These are phyloP conservation scores for Phylloscopus whistleri DNA, from an alignment of 2,113 vertebrate species.

Conservation along the genomic window DNA sequence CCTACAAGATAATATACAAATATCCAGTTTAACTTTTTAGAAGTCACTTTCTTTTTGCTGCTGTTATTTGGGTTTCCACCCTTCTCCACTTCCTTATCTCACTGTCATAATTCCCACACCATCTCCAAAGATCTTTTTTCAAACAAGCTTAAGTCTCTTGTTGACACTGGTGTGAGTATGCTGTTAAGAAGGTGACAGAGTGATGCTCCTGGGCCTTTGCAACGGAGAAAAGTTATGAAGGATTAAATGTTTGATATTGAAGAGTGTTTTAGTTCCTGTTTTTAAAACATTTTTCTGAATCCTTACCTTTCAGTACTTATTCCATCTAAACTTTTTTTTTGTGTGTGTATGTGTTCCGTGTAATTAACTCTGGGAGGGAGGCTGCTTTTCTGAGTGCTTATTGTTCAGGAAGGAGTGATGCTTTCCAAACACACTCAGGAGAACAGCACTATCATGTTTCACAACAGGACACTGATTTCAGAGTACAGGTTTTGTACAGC, in stretches of 20 bases:
- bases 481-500: background rate
- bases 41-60: background rate
- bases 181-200: background rate
- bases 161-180: background rate
- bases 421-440: background rate
- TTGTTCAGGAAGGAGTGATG: background rate
- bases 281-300: background rate
- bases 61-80: background rate
- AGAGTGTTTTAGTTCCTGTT: background rate
- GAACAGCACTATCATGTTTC: background rate
- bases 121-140: background rate
- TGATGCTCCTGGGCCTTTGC: background rate
- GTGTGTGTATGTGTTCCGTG: background rate
- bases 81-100: background rate
- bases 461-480: background rate
- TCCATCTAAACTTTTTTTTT: background rate
- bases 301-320: background rate
- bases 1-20: constrained; percentile 33
- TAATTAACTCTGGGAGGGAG: background rate
- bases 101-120: background rate
- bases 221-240: background rate
- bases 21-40: constrained; percentile 28
- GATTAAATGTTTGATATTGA: background rate
- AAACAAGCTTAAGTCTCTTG: background rate
- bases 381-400: background rate